Evolutionary conservation across 2,888 invertebrate species (phyloP).

Genomic region (Rhamnusium bicolor): DNA sequence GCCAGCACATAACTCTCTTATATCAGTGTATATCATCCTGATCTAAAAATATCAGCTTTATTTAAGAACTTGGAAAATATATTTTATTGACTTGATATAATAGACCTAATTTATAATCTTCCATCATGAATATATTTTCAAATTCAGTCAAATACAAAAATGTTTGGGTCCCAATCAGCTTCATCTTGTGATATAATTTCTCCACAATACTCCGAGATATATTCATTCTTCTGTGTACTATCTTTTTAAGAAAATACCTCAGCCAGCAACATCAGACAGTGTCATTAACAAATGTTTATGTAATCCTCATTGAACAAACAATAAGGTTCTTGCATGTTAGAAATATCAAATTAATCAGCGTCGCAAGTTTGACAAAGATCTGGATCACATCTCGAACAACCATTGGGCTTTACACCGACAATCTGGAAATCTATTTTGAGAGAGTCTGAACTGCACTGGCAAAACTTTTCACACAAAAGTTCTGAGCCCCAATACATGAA

Average conservation of each 20-base stretch:
- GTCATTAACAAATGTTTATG: constrained; percentile 95
- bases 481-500: constrained; percentile 93
- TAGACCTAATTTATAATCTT: too few relatives aligned
- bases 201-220: constrained; percentile 99
- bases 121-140: too few relatives aligned
- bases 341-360: constrained; percentile 86
- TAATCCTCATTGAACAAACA: constrained; percentile 89
- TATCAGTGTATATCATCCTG: too few relatives aligned
- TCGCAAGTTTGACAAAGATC: constrained; percentile 97
- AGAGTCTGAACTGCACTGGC: constrained; percentile 96
- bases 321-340: constrained; percentile 93
- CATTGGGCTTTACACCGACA: constrained; percentile 99
- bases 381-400: constrained; percentile 99
- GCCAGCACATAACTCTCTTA: too few relatives aligned
- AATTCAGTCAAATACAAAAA: too few relatives aligned
- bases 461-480: constrained; percentile 99
- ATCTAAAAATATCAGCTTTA: too few relatives aligned
- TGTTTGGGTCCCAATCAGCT: too few relatives aligned
- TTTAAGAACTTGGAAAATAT: too few relatives aligned
- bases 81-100: too few relatives aligned
- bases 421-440: constrained; percentile 95
- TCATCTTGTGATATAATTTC: constrained; percentile 99
- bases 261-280: constrained; percentile 98
- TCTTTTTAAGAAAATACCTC: constrained; percentile 99
- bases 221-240: constrained; percentile 97